phyloP scores from a whole-genome alignment of 2,888 invertebrate genomes.

The Diloba caeruleocephala region DNA sequence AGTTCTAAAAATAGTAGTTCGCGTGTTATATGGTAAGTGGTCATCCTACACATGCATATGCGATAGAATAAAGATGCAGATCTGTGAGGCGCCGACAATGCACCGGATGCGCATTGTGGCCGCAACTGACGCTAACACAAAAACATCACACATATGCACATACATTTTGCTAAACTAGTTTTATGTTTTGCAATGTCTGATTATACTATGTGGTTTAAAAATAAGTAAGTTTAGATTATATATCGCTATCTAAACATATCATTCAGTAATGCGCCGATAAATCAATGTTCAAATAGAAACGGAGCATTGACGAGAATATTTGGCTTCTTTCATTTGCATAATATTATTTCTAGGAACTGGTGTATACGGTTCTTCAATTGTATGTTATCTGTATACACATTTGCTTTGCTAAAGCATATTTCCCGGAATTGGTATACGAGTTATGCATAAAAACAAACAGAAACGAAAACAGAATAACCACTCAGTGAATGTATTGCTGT shows the following conservation, averaged over 20 bases:
- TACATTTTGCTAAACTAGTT: slow-evolving; percentile 21
- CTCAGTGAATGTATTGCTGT: too few species aligned
- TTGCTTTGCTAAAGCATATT: slow-evolving; percentile 27
- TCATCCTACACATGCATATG: slow-evolving; percentile 46
- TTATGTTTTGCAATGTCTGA: slow-evolving; percentile 18
- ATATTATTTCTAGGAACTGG: slow-evolving; percentile 24
- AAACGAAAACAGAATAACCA: too few species aligned
- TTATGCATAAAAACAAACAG: slow-evolving; percentile 18
- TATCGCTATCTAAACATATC: not conserved
- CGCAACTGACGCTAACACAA: slow-evolving; percentile 46
- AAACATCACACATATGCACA: slow-evolving; percentile 37
- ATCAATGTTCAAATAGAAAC: slow-evolving; percentile 17
- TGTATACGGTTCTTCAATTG: slow-evolving; percentile 42
- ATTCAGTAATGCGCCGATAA: slow-evolving; percentile 1
- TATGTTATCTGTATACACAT: slow-evolving; percentile 21
- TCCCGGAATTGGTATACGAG: slow-evolving; percentile 40
- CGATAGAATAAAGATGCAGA: slow-evolving; percentile 70
- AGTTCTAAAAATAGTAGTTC: slow-evolving; percentile 15
- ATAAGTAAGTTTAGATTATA: not conserved
- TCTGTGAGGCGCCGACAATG: slow-evolving; percentile 59
- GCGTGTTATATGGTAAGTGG: slow-evolving; percentile 21
- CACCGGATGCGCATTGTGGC: slow-evolving; percentile 64
- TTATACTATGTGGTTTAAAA: too few species aligned
- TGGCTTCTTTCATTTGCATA: too few species aligned
- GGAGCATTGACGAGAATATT: too few species aligned